phyloP scores from a whole-genome alignment of 2,888 invertebrate genomes.

The Trichogramma dendrolimi region DNA sequence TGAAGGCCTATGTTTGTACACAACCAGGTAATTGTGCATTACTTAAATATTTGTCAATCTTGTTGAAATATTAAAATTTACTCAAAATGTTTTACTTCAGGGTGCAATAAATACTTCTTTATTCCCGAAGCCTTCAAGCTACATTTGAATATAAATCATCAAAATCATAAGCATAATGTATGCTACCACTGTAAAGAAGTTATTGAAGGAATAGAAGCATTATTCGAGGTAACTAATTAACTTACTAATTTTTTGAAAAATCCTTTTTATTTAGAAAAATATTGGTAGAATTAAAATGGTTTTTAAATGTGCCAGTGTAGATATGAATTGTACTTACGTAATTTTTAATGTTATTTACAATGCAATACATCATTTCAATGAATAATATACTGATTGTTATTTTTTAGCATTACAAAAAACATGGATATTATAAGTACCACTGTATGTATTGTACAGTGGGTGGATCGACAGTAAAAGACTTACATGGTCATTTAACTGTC shows the following conservation, averaged over 20 bases:
- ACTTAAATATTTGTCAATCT: background rate
- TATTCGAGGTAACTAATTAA: too few species aligned
- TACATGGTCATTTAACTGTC: slow-evolving; percentile 54
- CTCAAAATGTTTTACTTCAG: slow-evolving; percentile 26
- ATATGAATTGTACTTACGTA: too few species aligned
- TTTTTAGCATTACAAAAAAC: slow-evolving; percentile 51
- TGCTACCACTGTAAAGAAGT: slow-evolving; percentile 41
- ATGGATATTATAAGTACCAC: slow-evolving; percentile 52
- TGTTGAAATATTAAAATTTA: background rate
- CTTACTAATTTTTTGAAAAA: too few species aligned
- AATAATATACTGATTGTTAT: background rate
- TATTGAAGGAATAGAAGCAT: slow-evolving; percentile 28
- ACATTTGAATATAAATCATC: slow-evolving; percentile 45
- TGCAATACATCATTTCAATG: background rate
- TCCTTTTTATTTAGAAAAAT: too few species aligned
- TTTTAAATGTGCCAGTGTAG: background rate
- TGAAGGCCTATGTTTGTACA: slow-evolving; percentile 45
- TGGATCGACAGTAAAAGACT: slow-evolving; percentile 43
- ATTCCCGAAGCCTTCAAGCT: slow-evolving; percentile 44
- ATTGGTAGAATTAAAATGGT: background rate
- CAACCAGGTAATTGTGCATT: slow-evolving; percentile 23
- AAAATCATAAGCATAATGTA: slow-evolving; percentile 49
- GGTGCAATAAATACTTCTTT: slow-evolving; percentile 46
- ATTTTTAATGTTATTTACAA: background rate
- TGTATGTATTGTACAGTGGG: slow-evolving; percentile 56